Evolutionary conservation across 1,140 invertebrate genomes (phyloP).

Genomic region (Rhyacophila brunnea): DNA sequence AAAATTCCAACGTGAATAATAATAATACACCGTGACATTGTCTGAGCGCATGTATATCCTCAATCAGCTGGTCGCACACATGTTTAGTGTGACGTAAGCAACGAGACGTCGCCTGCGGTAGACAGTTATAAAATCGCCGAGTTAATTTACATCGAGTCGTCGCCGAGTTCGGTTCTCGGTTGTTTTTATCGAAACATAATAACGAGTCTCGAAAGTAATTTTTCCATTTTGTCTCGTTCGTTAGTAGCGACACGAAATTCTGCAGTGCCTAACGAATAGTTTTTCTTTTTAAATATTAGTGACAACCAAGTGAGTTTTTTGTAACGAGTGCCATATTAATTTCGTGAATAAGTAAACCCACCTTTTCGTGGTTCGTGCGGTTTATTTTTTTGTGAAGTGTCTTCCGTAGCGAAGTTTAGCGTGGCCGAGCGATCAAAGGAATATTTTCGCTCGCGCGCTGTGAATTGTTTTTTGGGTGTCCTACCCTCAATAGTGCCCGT

Average conservation of each 20-base stretch:
- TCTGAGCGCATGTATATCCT: constrained; percentile 4
- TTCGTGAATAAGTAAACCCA: too few relatives aligned
- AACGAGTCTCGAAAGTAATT: background rate
- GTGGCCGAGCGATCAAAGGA: too few relatives aligned
- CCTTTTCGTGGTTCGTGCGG: too few relatives aligned
- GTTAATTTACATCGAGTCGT: background rate
- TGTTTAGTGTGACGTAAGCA: constrained; percentile 14
- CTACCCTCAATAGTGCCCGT: too few relatives aligned
- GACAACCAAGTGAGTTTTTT: too few relatives aligned
- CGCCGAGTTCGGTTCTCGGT: background rate
- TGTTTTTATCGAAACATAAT: background rate
- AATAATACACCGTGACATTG: constrained; percentile 8
- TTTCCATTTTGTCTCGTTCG: background rate
- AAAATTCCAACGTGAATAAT: background rate
- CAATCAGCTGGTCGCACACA: constrained; percentile 24
- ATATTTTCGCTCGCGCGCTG: too few relatives aligned
- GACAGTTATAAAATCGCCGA: background rate
- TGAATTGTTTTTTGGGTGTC: too few relatives aligned
- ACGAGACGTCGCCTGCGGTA: constrained; percentile 6
- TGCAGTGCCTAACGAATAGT: background rate
- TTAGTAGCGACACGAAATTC: background rate
- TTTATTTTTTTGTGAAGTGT: too few relatives aligned
- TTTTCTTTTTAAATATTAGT: background rate
- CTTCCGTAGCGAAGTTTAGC: too few relatives aligned
- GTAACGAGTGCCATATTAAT: too few relatives aligned